Evolutionary conservation across 2,797 vertebrate species (phyloP).

Genomic region (Squalus acanthias): DNA sequence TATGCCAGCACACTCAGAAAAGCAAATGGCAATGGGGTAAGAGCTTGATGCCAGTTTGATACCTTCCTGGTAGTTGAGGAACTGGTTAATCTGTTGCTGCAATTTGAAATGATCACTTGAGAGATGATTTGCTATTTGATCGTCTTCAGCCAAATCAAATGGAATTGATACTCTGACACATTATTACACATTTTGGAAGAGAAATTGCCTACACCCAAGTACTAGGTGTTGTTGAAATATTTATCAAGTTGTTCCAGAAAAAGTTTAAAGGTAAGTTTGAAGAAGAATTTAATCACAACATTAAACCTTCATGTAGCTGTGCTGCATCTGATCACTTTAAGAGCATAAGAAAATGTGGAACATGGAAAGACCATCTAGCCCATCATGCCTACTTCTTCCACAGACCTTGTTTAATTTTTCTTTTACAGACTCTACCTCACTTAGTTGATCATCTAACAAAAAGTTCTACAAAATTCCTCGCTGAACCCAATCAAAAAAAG

Average conservation of each 20-base stretch:
- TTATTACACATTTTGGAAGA: too few species aligned
- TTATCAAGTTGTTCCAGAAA: too few species aligned
- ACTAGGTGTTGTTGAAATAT: too few species aligned
- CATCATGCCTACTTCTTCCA: neutral
- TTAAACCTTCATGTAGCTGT: too few species aligned
- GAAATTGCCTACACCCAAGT: neutral
- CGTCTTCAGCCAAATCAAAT: neutral
- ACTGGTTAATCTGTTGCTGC: neutral
- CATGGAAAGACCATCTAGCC: too few species aligned
- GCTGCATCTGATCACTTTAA: too few species aligned
- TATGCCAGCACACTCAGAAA: neutral
- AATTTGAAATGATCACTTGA: neutral
- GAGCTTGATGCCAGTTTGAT: neutral
- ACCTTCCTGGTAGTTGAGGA: neutral
- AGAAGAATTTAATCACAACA: too few species aligned
- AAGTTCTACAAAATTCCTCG: neutral
- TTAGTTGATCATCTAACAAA: neutral
- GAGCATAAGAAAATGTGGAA: too few species aligned
- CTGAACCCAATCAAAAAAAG: neutral
- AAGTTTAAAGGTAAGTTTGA: too few species aligned
- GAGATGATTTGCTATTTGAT: neutral
- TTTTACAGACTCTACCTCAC: neutral
- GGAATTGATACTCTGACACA: too few species aligned
- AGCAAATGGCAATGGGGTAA: neutral
- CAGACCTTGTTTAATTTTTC: neutral